Evolutionary conservation across 2,888 invertebrate genomes (phyloP), one percentile per base, ranked within the genome.

Genomic region (Phlogophora meticulosa): DNA sequence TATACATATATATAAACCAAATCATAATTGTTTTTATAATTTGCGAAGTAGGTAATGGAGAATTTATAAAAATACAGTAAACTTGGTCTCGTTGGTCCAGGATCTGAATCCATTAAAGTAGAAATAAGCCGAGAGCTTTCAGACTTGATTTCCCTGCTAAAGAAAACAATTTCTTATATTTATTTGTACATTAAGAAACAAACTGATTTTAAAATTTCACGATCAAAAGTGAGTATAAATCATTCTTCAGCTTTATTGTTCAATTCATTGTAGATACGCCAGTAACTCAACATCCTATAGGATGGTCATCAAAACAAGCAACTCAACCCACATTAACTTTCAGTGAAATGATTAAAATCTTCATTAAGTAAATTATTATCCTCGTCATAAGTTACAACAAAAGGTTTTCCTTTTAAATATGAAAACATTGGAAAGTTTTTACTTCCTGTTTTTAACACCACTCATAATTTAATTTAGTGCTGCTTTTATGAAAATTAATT

Each of bases 371-470:
- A 11, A 71, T 70, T 34, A 63, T 49, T 65, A 53, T 59, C 56
- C 36, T 57, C 52, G 22, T 69, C 42, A 57, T 60, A 64, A 60
- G 71, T 57, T 57, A 62, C 46, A 43, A 57, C 59, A 20, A 67
- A 79, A 64, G 52, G 56, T 62, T 62, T n/a, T 34, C 10, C 13
- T 32, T 64, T 49, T 72, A 9, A 17, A 71, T 59, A 63, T 43
- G 60, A 71, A 71, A 76, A 49, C 59, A 67, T 51, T 55, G 22
- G 20, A 11, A 56, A 42, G 9, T 43, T 38, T 64, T 63, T 45
- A 36, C 67, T 52, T 48, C 52, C n/a, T 36, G 62, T 43, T 53
- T 66, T 45, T 58, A 34, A 66, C 58, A 55, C 34, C n/a, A 58
- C 42, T 53, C 38, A 32, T 52, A 57, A 62, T 66, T 53, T 36